Evolutionary conservation across 2,888 invertebrate species (phyloP), one percentile per base, ranked within the genome.

Genomic region (Hyles lineata): DNA sequence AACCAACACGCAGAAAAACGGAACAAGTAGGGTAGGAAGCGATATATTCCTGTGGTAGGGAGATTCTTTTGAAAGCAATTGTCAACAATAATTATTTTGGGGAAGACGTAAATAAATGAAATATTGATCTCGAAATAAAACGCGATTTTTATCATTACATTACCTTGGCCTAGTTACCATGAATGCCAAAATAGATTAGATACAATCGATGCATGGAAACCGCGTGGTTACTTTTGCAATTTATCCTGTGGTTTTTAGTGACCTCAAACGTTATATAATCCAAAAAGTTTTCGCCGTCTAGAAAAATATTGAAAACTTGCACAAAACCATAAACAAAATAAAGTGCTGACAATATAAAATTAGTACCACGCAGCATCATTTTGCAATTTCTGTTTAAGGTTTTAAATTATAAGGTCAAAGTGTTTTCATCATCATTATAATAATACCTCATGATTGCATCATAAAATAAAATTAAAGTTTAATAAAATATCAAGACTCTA

Each of bases 401-500:
- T 35, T 43, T 11, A 63, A 9, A 17, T 29, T 29, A 25, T 1
- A 61, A 29, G 29, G 19, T 17, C 17, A 6, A 61, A 25, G 29
- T 17, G 29, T 29, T 61, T 61, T 2, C 17, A 2, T 32, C 21
- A n/a, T 55, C n/a, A 5, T 55, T 70, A 70, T 29, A 15, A n/a
- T n/a, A n/a, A n/a, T 29, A 25, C n/a, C 17, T 23, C 1, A 55
- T 21, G 21, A 58, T 72, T 67, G 35, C 58, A 58, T 35, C 29
- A 21, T 55, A 71, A 73, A 73, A 73, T 75, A 75, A 71, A 32
- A 52, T 29, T 32, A 59, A 17, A 19, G 52, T 17, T 32, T 15
- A 25, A 58, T 72, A n/a, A 67, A 32, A 23, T 32, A 35, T 15
- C 25, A 17, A 25, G 15, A 35, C 23, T 55, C 52, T n/a, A 15